Evolutionary conservation across 2,888 invertebrate species (phyloP).

Genomic region (Sepioteuthis lessoniana): DNA sequence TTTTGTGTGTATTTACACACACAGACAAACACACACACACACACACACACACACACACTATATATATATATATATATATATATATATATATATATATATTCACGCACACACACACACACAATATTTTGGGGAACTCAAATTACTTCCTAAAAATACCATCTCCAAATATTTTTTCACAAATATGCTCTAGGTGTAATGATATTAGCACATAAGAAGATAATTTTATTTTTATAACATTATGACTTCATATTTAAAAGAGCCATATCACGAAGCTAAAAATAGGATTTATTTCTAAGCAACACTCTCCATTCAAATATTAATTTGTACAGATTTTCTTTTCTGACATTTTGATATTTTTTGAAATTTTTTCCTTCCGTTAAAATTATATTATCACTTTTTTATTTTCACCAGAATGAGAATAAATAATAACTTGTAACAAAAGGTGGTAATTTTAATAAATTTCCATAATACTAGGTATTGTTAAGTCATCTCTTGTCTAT

Average conservation of each 20-base stretch:
- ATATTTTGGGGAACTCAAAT: neutral
- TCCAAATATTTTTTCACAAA: neutral
- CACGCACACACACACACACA: too few relatives aligned
- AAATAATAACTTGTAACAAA: neutral
- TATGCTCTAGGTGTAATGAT: neutral
- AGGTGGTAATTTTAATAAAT: neutral
- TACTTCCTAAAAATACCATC: neutral
- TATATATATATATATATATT: neutral
- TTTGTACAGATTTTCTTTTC: neutral
- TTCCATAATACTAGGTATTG: neutral
- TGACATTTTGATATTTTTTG: neutral
- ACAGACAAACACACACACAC: too few relatives aligned
- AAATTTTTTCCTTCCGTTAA: neutral
- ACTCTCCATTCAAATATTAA: neutral
- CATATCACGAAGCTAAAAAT: neutral
- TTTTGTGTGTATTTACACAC: neutral
- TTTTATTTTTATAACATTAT: neutral
- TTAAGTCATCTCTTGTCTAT: neutral
- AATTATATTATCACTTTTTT: neutral
- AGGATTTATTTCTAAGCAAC: neutral
- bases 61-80: too few relatives aligned
- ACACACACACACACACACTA: neutral
- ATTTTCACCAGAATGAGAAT: too few relatives aligned
- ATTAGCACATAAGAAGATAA: neutral
- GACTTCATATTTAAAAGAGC: neutral